phyloP scores from a whole-genome alignment of 2,113 vertebrate species.

The Thunnus maccoyii region DNA sequence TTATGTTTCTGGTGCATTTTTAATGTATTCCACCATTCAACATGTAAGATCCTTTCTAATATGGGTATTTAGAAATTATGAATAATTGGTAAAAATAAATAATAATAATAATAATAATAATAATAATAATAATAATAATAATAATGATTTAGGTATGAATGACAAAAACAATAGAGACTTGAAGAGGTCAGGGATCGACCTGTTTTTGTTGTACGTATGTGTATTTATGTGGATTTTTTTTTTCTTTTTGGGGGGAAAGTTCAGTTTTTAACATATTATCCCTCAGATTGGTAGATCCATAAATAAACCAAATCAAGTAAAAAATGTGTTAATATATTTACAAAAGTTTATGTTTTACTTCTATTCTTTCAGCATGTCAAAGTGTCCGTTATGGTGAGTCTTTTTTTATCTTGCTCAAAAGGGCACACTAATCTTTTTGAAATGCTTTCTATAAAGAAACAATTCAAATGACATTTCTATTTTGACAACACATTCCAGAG shows the following conservation, averaged over 20 bases:
- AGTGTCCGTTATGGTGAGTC: constrained; percentile 81
- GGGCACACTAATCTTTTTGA: not conserved
- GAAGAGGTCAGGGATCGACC: not conserved
- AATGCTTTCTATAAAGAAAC: not conserved
- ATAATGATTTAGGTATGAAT: not conserved
- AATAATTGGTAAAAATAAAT: not conserved
- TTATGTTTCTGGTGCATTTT: not conserved
- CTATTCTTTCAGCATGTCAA: constrained; percentile 75
- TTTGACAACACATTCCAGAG: constrained; percentile 71
- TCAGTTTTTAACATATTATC: too few species aligned
- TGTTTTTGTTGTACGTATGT: not conserved
- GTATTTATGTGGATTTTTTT: not conserved
- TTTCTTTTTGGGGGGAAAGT: not conserved
- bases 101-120: not conserved
- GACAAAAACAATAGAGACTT: not conserved
- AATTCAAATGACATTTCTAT: not conserved
- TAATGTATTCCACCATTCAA: not conserved
- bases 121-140: too few species aligned
- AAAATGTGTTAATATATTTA: not conserved
- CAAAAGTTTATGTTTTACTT: not conserved
- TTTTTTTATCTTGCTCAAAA: not conserved
- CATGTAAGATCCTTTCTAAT: not conserved
- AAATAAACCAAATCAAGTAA: not conserved
- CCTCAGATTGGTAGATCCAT: not conserved
- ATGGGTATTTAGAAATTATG: not conserved